Percentiles rank a stretch among this genome's conserved stretches.
phyloP scores from a whole-genome alignment of 2,797 vertebrate species.

The Crenichthys baileyi region DNA sequence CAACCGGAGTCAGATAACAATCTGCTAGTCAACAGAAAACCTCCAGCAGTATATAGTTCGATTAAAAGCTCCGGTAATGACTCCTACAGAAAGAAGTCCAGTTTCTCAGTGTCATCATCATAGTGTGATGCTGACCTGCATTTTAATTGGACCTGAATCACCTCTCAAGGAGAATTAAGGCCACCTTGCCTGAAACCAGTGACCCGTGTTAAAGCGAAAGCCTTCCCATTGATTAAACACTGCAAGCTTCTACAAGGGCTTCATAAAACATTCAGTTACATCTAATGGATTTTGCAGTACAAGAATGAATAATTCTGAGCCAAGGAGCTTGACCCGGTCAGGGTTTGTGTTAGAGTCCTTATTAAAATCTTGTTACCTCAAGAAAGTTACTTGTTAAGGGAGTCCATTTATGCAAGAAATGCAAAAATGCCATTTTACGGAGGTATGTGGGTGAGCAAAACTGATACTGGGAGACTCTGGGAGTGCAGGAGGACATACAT shows the following conservation, averaged over 20 bases:
- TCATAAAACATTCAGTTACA: slow-evolving; percentile 71
- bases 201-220: slow-evolving; percentile 45
- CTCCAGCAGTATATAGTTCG: slow-evolving; percentile 48
- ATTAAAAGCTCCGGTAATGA: slow-evolving; percentile 58
- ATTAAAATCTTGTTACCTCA: slow-evolving; percentile 18
- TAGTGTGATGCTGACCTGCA: slow-evolving; percentile 31
- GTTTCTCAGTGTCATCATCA: slow-evolving; percentile 38
- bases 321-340: slow-evolving; percentile 20
- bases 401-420: slow-evolving; percentile 12
- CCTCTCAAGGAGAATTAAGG: slow-evolving; percentile 43
- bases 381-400: slow-evolving; percentile 18
- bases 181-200: slow-evolving; percentile 31
- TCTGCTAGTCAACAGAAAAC: slow-evolving; percentile 69
- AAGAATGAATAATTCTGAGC: slow-evolving; percentile 47
- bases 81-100: slow-evolving; percentile 37
- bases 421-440: slow-evolving; percentile 36
- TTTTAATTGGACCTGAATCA: slow-evolving; percentile 51
- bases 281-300: slow-evolving; percentile 50
- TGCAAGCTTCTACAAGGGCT: slow-evolving; percentile 27
- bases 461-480: slow-evolving; percentile 31
- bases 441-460: slow-evolving; percentile 31
- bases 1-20: slow-evolving; percentile 52
- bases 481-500: slow-evolving; percentile 30
- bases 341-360: slow-evolving; percentile 39
- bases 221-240: slow-evolving; percentile 55